Conservation (phyloP, 2,888 invertebrate species). For the Boloria euphrosyne region DNA sequence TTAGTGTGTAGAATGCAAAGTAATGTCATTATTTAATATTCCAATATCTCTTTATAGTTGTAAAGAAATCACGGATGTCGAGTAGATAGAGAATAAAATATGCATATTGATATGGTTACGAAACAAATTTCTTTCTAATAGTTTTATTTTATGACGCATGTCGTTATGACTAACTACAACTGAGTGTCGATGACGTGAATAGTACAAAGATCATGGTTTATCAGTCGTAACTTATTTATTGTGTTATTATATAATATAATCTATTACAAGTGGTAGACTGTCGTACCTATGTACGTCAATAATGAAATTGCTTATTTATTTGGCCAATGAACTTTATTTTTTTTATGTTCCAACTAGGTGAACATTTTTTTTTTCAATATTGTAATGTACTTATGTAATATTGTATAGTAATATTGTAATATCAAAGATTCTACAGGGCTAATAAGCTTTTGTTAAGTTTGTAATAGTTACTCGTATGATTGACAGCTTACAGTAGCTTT, state of each 20-base stretch:
- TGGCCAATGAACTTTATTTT: slow-evolving; percentile 17
- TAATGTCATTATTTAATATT: background rate
- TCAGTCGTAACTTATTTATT: slow-evolving; percentile 28
- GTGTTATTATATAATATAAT: slow-evolving; percentile 28
- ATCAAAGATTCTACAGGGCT: too few species aligned
- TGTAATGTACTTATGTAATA: background rate
- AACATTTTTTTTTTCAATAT: background rate
- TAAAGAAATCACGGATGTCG: slow-evolving; percentile 31
- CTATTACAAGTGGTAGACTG: slow-evolving; percentile 13
- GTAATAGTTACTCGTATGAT: too few species aligned
- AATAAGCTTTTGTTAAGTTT: too few species aligned
- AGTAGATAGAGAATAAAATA: slow-evolving; percentile 4
- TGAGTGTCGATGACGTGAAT: slow-evolving; percentile 30
- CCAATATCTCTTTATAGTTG: background rate
- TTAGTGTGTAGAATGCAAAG: background rate
- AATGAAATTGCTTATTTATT: slow-evolving; percentile 8
- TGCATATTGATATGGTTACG: slow-evolving; percentile 29
- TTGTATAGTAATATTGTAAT: too few species aligned
- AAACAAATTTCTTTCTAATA: slow-evolving; percentile 36
- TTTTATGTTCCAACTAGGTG: background rate
- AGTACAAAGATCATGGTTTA: slow-evolving; percentile 33
- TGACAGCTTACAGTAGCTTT: too few species aligned
- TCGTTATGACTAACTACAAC: slow-evolving; percentile 26
- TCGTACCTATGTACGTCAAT: slow-evolving; percentile 19
- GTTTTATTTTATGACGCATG: slow-evolving; percentile 35